Conservation (phyloP, 2,113 vertebrate species). For the Mungos mungo region DNA sequence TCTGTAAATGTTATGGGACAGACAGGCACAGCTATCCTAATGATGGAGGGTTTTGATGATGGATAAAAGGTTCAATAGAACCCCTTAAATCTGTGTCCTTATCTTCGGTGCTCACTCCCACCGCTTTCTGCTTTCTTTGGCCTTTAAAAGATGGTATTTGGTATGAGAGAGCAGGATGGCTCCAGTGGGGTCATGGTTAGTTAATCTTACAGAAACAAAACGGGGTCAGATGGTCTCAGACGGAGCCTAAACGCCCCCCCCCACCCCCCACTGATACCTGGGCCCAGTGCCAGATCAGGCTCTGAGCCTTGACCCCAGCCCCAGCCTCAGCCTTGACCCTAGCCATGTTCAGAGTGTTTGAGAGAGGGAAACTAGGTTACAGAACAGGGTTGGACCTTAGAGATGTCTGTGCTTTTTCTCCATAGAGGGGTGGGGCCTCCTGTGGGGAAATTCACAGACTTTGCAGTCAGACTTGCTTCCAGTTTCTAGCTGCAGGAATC, state of each 20-base stretch:
- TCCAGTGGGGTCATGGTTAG: conserved; percentile 16
- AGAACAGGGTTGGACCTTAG: neutral
- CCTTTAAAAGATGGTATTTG: conserved; percentile 48
- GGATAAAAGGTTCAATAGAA: conserved; percentile 64
- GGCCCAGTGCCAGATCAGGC: neutral
- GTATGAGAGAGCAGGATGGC: conserved; percentile 16
- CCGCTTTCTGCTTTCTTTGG: conserved; percentile 47
- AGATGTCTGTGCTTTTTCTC: neutral
- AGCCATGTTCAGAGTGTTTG: neutral
- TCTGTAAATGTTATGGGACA: conserved; percentile 75
- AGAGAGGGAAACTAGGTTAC: neutral
- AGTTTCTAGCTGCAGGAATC: neutral
- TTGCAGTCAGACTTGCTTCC: neutral
- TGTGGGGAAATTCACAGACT: neutral
- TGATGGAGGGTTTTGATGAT: conserved; percentile 58
- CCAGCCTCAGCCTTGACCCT: neutral
- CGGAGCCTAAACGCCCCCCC: neutral
- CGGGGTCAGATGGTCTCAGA: neutral
- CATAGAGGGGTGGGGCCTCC: too few species aligned
- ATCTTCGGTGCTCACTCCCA: neutral
- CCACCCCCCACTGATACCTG: neutral
- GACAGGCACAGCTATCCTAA: conserved; percentile 65
- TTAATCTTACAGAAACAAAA: conserved; percentile 43
- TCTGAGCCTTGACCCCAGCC: neutral
- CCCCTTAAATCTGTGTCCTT: neutral